Evolutionary conservation across 1,140 invertebrate species (phyloP).

Genomic region (Hetaerina americana): DNA sequence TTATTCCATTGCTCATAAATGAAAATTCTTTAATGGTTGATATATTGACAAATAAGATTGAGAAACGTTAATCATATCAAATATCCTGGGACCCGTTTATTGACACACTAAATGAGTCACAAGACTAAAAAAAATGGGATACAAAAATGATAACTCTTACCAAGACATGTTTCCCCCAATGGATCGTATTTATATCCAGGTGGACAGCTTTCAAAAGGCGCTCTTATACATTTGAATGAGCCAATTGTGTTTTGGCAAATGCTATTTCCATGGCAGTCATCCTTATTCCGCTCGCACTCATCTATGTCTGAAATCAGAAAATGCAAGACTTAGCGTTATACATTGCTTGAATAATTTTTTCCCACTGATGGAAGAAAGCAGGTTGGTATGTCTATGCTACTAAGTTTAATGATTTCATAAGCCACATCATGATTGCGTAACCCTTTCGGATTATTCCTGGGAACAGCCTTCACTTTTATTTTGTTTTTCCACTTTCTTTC

Average conservation of each 20-base stretch:
- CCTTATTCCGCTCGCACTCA: constrained; percentile 39
- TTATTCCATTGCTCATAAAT: too few relatives aligned
- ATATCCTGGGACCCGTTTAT: too few relatives aligned
- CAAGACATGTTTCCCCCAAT: constrained; percentile 32
- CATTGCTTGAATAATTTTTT: constrained; percentile 8
- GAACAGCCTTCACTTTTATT: too few relatives aligned
- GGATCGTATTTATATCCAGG: constrained; percentile 43
- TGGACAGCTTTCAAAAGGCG: constrained; percentile 36
- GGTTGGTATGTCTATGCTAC: too few relatives aligned
- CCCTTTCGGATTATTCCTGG: too few relatives aligned
- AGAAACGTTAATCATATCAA: too few relatives aligned
- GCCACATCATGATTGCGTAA: too few relatives aligned
- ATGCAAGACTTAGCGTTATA: background rate
- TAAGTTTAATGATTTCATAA: too few relatives aligned
- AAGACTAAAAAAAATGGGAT: background rate
- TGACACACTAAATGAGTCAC: background rate
- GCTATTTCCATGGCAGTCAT: constrained; percentile 35
- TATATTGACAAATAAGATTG: too few relatives aligned
- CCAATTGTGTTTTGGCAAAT: constrained; percentile 52
- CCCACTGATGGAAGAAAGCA: too few relatives aligned
- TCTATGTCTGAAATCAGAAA: constrained; percentile 43
- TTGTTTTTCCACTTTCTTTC: too few relatives aligned
- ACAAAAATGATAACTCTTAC: constrained; percentile 21
- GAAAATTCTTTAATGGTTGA: too few relatives aligned
- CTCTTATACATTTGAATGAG: constrained; percentile 43